A percentile compares a stretch with the other conserved stretches of the same genome.
Conservation (phyloP, 1,140 invertebrate genomes). For the Bombus impatiens region DNA sequence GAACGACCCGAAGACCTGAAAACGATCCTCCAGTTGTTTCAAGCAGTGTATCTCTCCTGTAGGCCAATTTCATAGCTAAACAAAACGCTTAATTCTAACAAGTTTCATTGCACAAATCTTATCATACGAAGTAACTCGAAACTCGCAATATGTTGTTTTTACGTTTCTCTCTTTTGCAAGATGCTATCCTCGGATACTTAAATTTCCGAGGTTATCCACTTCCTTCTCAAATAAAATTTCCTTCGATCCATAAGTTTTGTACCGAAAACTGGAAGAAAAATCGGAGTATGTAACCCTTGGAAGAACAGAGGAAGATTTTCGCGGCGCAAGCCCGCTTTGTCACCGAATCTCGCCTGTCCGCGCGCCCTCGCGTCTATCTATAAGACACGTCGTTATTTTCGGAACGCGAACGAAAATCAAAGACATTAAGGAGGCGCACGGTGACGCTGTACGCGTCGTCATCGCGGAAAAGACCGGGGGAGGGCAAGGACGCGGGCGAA, state of each 20-base stretch:
- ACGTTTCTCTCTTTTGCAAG: too few species aligned
- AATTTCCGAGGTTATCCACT: too few species aligned
- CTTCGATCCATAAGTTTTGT: background rate
- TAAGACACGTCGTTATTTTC: conserved; percentile 61
- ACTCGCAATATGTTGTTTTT: too few species aligned
- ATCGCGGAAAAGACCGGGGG: conserved; percentile 43
- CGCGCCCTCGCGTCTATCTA: conserved; percentile 25
- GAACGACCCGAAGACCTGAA: too few species aligned
- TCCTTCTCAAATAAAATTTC: background rate
- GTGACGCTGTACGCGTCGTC: conserved; percentile 53
- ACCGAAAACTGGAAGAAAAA: background rate
- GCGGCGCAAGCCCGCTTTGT: conserved; percentile 1
- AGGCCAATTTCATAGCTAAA: background rate
- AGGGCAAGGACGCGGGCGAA: conserved; percentile 11
- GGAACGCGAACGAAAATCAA: conserved; percentile 62
- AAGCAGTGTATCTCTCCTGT: background rate
- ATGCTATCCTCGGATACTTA: too few species aligned
- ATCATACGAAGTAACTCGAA: too few species aligned
- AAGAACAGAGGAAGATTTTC: background rate
- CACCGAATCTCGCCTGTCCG: background rate
- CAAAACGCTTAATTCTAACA: too few species aligned
- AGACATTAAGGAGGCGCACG: conserved; percentile 45
- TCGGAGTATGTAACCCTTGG: background rate
- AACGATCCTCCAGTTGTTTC: background rate
- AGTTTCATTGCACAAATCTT: too few species aligned